Evolutionary conservation across 2,888 invertebrate species (phyloP), one percentile per base, ranked within the genome.

Genomic region (Luperina testacea): DNA sequence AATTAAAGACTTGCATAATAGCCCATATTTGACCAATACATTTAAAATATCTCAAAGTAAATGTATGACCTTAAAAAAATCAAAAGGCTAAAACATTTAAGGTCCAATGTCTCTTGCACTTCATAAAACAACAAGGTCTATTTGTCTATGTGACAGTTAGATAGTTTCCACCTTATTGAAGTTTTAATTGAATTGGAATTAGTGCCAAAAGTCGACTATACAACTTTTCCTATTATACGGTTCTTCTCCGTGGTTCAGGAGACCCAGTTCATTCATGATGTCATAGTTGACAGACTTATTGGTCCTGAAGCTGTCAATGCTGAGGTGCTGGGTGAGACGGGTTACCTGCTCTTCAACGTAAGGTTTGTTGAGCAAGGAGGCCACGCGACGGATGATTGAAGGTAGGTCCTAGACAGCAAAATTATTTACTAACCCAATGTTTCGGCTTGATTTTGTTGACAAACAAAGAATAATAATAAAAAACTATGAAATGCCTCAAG

Each of bases 221-320:
- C n/a, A 53, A 91, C 90, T 91, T 87, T 87, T 89, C 67, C 90
- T 88, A 9, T 91, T 84, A 69, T 90, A 90, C 8, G 69, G 68
- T 53, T 87, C 76, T 76, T 88, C 84, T 24, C 83, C 82, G 6
- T 42, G 64, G 20, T 77, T 64, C 3, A 87, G 53, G 1, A 85
- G 38, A 6, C 85, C 87, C 0, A 82, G 63, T 9, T 88, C 85
- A 15, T 82, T 77, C 72, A 90, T 70, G 13, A 72, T 48, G 2
- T 91, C 88, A 38, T 82, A 89, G 79, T 87, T 92, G 24, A 90
- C 87, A 2, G 90, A 98, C 98, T 94, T 97, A 94, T 98, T 98
- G 8, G 97, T 96, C 75, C 97, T 97, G 95, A 99, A 99, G 90
- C 97, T 98, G n/a, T 97, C 96, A 83, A 99, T 98, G 87, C 97